Percentiles rank a stretch among this genome's conserved stretches.
Evolutionary conservation across 2,797 vertebrate genomes (phyloP).

Genomic region (Lerista edwardsae): DNA sequence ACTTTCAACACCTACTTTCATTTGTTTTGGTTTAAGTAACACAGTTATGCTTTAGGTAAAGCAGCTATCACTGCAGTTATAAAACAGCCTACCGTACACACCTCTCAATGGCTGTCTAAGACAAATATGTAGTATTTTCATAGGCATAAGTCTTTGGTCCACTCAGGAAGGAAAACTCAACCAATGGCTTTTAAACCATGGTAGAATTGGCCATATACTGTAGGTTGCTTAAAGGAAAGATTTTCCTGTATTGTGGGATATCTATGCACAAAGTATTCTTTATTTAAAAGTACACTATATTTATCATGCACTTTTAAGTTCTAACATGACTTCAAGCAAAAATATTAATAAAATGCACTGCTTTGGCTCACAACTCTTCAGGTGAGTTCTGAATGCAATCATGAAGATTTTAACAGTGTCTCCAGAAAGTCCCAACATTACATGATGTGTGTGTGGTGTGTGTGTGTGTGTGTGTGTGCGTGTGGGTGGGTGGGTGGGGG

Average conservation of each 20-base stretch:
- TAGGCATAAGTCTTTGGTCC: not conserved
- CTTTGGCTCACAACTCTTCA: no score
- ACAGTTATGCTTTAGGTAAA: not conserved
- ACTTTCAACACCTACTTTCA: no score
- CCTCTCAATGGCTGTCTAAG: not conserved
- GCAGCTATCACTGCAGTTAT: not conserved
- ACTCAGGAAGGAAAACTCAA: not conserved
- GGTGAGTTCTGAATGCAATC: no score
- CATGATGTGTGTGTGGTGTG: no score
- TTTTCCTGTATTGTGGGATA: not conserved
- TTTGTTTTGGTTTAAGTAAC: not conserved
- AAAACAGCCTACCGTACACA: not conserved
- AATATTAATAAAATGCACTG: not conserved
- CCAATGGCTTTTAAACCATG: not conserved
- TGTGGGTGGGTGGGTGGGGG: no score
- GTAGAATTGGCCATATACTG: not conserved
- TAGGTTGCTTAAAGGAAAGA: not conserved
- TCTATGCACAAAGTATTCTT: not conserved
- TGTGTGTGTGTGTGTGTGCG: no score
- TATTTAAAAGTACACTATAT: not conserved
- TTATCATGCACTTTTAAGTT: no score
- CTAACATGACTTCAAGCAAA: no score
- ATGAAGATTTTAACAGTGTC: no score
- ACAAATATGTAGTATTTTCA: not conserved
- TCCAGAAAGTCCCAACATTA: no score